Evolutionary conservation across 2,888 invertebrate genomes (phyloP), one percentile per base, ranked within the genome.

Genomic region (Lottia gigantea): DNA sequence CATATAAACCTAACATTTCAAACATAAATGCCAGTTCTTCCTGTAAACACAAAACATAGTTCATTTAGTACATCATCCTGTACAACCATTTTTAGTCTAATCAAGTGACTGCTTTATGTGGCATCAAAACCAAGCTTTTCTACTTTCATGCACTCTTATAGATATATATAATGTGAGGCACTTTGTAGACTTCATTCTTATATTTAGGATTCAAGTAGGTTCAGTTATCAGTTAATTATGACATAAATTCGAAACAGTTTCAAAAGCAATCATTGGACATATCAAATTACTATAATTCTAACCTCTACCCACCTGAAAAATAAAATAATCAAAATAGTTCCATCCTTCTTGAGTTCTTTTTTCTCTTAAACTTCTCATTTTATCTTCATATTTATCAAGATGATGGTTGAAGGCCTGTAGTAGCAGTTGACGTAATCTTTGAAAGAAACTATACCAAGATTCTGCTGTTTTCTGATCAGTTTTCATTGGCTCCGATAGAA

Each of bases 271-370:
- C 7, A 40, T 40, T 40, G 7, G 40, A 40, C 6, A 40, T 40
- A 40, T 40, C 40, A 4, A 40, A 11, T 40, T 4, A 40, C 1
- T 40, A 6, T 6, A 40, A 40, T 1, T 6, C 11, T 6, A 8
- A 40, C 40, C 7, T 11, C 40, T 46, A 62, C 62, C 65, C 89
- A 94, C 95, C 92, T 95, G 95, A 79, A 97, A 91, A 80, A 95
- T 92, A 90, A 98, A 98, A 90, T 97, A 98, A 88, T 94, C 93
- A 88, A 95, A 95, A 90, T 97, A 98, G 88, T 94, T 95, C 98
- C 98, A 98, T 45, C 94, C 94, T 0, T 92, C 91, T 84, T 96
- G 94, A 89, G 95, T 97, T 70, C 98, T 91, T 83, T 93, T 93
- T 87, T 98, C 97, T 72, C 97, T 91, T 83, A 95, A 94, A 72